A percentile compares a stretch with the other conserved stretches of the same genome.
Evolutionary conservation across 2,888 invertebrate species (phyloP).

Genomic region (Syrphus vitripennis): DNA sequence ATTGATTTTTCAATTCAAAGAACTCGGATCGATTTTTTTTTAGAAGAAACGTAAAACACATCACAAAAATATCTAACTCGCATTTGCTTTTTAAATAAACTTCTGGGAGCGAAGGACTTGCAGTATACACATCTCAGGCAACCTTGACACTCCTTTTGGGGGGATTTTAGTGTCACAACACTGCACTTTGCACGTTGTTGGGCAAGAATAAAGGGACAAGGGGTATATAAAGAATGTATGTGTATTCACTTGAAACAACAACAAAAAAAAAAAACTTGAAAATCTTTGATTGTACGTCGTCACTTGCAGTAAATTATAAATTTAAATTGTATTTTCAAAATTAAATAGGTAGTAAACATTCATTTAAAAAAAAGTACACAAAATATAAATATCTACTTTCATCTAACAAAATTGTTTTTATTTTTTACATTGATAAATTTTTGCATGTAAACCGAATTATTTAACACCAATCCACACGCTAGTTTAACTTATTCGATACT

Average conservation of each 20-base stretch:
- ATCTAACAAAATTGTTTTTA: slow-evolving; percentile 7
- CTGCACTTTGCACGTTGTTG: slow-evolving; percentile 4
- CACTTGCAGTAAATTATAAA: slow-evolving; percentile 1
- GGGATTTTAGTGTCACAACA: slow-evolving; percentile 17
- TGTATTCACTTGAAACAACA: not conserved
- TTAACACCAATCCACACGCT: slow-evolving; percentile 12
- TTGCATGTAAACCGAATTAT: slow-evolving; percentile 43
- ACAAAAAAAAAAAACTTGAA: not conserved
- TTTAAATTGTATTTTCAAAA: not conserved
- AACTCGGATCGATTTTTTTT: slow-evolving; percentile 55
- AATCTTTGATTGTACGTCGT: slow-evolving; percentile 23
- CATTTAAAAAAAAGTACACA: slow-evolving; percentile 20
- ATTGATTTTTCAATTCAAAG: slow-evolving; percentile 62
- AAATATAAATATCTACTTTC: not conserved
- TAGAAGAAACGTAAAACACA: not conserved
- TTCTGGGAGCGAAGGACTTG: slow-evolving; percentile 60
- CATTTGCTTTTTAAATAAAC: slow-evolving; percentile 20
- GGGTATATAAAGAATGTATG: not conserved
- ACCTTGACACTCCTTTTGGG: slow-evolving; percentile 62
- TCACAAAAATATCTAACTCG: not conserved
- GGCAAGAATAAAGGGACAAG: not conserved
- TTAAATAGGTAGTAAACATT: slow-evolving; percentile 1
- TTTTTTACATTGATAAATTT: not conserved
- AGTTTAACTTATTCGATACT: slow-evolving; percentile 59
- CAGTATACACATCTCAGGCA: slow-evolving; percentile 48